Base-by-base conservation (phyloP, 1,140 invertebrate species). In the Thaumetopoea pityocampa region DNA sequence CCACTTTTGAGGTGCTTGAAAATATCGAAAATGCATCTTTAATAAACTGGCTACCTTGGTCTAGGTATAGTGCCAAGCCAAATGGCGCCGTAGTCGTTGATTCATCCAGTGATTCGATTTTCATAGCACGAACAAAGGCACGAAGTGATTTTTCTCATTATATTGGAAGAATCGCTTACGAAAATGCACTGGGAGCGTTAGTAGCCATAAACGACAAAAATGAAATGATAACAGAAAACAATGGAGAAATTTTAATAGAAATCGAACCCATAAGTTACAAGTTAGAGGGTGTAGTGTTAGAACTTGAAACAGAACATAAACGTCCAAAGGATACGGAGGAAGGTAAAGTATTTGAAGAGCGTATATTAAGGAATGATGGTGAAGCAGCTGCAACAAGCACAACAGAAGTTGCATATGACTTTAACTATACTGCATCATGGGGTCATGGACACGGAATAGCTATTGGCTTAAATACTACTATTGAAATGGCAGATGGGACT, bases 261-360 rank as follows among this genome's bases (percentile, higher is more conserved):
- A 90, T 89, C 0, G 93, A 95, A 71, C 92, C 93, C 3, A 86
- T 89, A 8, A 86, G 85, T 34, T 95, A 95, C 64, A 91, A 93
- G 64, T 63, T 95, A 44, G 89, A 83, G 19, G 74, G 86, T 19
- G 88, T 93, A 1, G 89, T 89, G 43, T 85, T 92, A 29, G 89
- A 90, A 47, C 67, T 85, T 34, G 64, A 67, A 28, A 89, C 89
- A 24, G 86, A 86, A 40, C 86, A 86, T 10, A 74, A 88, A 1
- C 87, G 86, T 15, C 85, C 86, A 22, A 57, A 40, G 0, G 85
- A 87, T 20, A 68, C 81, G 0, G 76, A n/a, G n/a, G n/a, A n/a
- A n/a, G n/a, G n/a, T n/a, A n/a, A 76, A 29, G 70, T 90, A 29
- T 79, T 94, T 24, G 91, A 88, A 3, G 76, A 88, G 34, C 85